A percentile compares a stretch with the other conserved stretches of the same genome.
Evolutionary conservation across 2,113 vertebrate genomes (phyloP).

Genomic region (Hippolais icterina): DNA sequence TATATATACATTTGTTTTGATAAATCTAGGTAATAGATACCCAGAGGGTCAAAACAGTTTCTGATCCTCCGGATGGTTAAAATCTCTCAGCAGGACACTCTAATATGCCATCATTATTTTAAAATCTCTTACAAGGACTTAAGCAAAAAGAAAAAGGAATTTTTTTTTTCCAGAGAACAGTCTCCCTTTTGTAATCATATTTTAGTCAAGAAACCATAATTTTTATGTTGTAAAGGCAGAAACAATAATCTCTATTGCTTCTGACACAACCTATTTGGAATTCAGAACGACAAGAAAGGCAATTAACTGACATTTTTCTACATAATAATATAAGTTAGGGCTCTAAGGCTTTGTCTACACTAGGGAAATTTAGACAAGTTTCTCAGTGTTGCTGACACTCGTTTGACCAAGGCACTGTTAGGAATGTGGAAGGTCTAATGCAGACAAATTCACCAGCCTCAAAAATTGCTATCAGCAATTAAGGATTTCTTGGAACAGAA

Average conservation of each 20-base stretch:
- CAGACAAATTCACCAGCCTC: background rate
- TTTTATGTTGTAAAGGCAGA: background rate
- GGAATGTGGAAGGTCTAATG: background rate
- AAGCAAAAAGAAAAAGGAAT: background rate
- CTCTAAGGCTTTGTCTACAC: slow-evolving; percentile 51
- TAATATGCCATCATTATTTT: background rate
- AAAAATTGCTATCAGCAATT: background rate
- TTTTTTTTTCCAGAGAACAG: background rate
- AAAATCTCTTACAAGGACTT: background rate
- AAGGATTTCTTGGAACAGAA: background rate
- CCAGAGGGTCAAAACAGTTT: background rate
- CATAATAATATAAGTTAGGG: slow-evolving; percentile 48
- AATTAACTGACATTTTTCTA: slow-evolving; percentile 61
- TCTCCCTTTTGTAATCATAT: background rate
- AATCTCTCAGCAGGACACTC: background rate
- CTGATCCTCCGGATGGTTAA: background rate
- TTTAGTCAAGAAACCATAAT: background rate
- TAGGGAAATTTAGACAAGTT: slow-evolving; percentile 45
- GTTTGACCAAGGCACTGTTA: background rate
- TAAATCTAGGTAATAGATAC: background rate
- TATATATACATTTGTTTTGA: background rate
- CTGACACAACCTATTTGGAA: slow-evolving; percentile 33
- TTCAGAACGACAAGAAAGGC: background rate
- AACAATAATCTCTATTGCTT: background rate
- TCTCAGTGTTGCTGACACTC: background rate